phyloP scores from a whole-genome alignment of 2,113 vertebrate species.

The Centropristis striata region DNA sequence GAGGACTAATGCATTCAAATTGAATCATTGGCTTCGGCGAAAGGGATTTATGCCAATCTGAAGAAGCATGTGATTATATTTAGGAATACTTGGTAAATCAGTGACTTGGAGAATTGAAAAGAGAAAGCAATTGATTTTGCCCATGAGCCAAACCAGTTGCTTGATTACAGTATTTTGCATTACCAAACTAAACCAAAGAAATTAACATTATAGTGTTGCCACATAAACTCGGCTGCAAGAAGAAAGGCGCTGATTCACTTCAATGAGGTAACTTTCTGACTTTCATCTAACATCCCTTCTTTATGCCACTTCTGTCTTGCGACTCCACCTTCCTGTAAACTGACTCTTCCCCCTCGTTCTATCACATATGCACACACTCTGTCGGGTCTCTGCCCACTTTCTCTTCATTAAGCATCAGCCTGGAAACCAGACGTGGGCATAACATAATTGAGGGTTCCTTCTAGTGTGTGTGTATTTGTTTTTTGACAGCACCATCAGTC shows the following conservation, averaged over 20 bases:
- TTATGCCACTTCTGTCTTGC: neutral
- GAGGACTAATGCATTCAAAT: conserved; percentile 74
- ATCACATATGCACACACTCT: conserved; percentile 33
- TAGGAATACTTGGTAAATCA: conserved; percentile 63
- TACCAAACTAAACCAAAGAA: conserved; percentile 38
- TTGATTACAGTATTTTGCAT: conserved; percentile 59
- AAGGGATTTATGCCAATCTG: conserved; percentile 61
- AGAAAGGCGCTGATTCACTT: conserved; percentile 19
- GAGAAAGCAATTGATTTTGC: conserved; percentile 62
- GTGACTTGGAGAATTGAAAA: conserved; percentile 53
- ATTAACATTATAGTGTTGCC: conserved; percentile 38
- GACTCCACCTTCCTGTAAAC: conserved; percentile 24
- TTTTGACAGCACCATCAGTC: conserved; percentile 57
- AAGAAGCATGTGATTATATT: conserved; percentile 70
- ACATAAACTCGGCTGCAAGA: conserved; percentile 16
- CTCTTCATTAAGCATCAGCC: conserved; percentile 57
- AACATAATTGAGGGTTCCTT: conserved; percentile 34
- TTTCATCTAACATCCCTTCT: conserved; percentile 22
- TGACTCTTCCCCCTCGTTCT: conserved; percentile 29
- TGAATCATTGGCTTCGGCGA: conserved; percentile 63
- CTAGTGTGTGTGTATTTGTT: conserved; percentile 35
- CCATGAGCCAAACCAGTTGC: conserved; percentile 44
- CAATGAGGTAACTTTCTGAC: conserved; percentile 16
- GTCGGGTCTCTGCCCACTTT: conserved; percentile 25
- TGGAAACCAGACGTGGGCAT: conserved; percentile 45